Conservation (phyloP, 1,140 invertebrate genomes). For the Drosophila erecta region DNA sequence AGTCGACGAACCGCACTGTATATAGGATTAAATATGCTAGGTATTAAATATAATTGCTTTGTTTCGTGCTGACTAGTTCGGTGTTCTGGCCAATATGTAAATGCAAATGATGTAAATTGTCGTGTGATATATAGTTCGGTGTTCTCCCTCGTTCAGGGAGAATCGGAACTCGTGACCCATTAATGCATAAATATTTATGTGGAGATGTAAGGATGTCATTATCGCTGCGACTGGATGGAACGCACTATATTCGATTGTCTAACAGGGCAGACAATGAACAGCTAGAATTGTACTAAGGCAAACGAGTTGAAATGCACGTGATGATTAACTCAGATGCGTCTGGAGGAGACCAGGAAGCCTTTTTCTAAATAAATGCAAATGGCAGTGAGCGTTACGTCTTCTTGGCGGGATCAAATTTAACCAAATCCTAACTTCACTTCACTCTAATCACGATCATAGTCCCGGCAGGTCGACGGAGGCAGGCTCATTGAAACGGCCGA, state of each 20-base stretch:
- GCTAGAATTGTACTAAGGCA: constrained; percentile 59
- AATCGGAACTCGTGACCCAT: constrained; percentile 77
- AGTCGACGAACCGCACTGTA: constrained; percentile 50
- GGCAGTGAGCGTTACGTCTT: constrained; percentile 64
- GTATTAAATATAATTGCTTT: constrained; percentile 40
- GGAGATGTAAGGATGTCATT: constrained; percentile 17
- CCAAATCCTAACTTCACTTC: constrained; percentile 37
- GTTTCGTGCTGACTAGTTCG: constrained; percentile 61
- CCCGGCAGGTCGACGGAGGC: constrained; percentile 77
- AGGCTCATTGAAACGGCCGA: constrained; percentile 84
- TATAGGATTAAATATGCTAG: constrained; percentile 50
- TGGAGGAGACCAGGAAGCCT: constrained; percentile 29
- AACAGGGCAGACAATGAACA: constrained; percentile 83
- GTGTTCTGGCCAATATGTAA: constrained; percentile 59
- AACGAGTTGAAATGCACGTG: constrained; percentile 35
- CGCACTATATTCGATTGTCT: constrained; percentile 84
- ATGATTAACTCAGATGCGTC: constrained; percentile 23
- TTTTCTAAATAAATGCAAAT: constrained; percentile 49
- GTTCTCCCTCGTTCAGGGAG: constrained; percentile 69
- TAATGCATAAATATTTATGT: constrained; percentile 55
- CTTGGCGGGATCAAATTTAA: constrained; percentile 72
- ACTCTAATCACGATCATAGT: constrained; percentile 77
- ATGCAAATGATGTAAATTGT: constrained; percentile 56
- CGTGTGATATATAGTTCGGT: constrained; percentile 65
- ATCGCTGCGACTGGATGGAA: constrained; percentile 46